Evolutionary conservation across 2,888 invertebrate species (phyloP).

Genomic region (Pogonocherus hispidulus): DNA sequence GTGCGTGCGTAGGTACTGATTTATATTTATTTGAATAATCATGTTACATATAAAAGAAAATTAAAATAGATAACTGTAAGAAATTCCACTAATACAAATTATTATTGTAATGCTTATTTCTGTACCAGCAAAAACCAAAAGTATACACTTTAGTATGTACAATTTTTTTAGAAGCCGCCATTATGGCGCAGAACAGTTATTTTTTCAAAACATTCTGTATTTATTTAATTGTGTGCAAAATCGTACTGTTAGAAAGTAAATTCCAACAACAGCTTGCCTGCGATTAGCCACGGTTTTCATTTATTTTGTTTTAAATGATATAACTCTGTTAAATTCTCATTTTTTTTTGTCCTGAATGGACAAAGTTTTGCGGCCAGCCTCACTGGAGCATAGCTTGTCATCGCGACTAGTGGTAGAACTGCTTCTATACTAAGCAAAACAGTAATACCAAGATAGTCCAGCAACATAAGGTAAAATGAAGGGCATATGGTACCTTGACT

Average conservation of each 20-base stretch:
- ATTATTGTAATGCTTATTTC: too few species aligned
- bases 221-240: neutral
- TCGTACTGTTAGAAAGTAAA: neutral
- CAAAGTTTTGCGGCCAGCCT: neutral
- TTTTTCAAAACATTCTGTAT: neutral
- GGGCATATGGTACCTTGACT: too few species aligned
- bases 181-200: too few species aligned
- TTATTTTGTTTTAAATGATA: neutral
- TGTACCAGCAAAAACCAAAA: too few species aligned
- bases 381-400: neutral
- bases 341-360: neutral
- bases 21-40: too few species aligned
- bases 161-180: too few species aligned
- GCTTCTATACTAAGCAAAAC: neutral
- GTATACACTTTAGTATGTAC: too few species aligned
- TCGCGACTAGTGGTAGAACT: neutral
- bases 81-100: too few species aligned
- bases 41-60: too few species aligned
- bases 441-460: neutral
- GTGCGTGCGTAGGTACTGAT: too few species aligned
- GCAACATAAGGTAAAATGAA: too few species aligned
- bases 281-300: neutral
- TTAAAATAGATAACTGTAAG: too few species aligned
- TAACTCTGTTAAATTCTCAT: neutral
- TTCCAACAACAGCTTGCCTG: neutral